Evolutionary conservation across 2,113 vertebrate species (phyloP).

Genomic region (Actinemys pallida): DNA sequence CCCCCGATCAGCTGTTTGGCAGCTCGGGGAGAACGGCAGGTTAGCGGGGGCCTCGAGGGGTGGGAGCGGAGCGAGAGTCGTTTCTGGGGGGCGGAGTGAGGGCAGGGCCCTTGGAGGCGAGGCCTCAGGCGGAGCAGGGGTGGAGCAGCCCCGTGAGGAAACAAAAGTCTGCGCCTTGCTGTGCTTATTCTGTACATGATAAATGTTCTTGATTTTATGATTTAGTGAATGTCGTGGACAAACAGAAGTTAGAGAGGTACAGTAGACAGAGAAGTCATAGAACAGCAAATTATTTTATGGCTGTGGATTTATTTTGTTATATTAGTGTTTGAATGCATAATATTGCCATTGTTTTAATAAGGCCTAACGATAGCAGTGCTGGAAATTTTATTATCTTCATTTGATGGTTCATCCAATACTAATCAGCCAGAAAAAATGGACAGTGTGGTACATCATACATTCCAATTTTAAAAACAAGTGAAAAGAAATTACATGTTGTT

Average conservation of each 20-base stretch:
- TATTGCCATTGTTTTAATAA: background rate
- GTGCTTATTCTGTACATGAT: background rate
- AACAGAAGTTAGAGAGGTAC: background rate
- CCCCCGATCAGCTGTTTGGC: no score
- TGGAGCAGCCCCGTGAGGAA: no score
- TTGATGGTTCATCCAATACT: background rate
- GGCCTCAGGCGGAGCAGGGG: no score
- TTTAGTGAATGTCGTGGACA: background rate
- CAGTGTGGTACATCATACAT: background rate
- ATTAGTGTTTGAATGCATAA: background rate
- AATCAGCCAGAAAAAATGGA: background rate
- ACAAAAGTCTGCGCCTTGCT: background rate
- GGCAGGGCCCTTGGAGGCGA: no score
- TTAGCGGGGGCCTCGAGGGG: no score
- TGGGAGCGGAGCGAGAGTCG: no score
- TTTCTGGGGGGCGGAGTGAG: no score
- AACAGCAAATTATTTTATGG: background rate
- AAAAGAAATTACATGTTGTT: background rate
- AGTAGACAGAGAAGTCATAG: background rate
- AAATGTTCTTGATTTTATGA: background rate
- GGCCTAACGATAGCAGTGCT: background rate
- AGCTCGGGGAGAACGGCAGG: no score
- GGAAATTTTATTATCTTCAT: background rate
- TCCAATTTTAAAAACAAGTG: background rate
- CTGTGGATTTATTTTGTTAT: background rate